A percentile compares a stretch with the other conserved stretches of the same genome.
phyloP scores from a whole-genome alignment of 2,113 vertebrate genomes.

The Artemisiospiza belli region DNA sequence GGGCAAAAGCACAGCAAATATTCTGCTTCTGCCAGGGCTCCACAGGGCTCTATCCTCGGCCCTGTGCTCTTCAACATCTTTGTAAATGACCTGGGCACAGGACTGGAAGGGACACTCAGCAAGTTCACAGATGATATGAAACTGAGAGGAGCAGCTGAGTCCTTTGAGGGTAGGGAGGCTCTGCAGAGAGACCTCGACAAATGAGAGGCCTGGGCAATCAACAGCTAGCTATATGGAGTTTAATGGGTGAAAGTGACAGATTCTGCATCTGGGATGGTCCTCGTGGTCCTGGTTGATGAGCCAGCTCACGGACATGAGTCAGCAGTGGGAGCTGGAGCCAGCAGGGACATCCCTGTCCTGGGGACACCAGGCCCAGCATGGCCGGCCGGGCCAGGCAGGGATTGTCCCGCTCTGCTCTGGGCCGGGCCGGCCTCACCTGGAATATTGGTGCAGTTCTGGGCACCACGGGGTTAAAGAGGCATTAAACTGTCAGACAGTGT shows the following conservation, averaged over 20 bases:
- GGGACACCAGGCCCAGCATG: no score
- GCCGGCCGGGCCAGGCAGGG: no score
- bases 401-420: no score
- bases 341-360: no score
- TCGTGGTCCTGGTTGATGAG: accelerated
- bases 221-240: no score
- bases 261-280: neutral
- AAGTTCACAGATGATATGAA: neutral
- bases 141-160: neutral
- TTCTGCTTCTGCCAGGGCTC: neutral
- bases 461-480: no score
- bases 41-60: accelerated
- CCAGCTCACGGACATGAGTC: neutral
- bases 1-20: neutral
- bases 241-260: neutral
- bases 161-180: neutral
- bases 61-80: neutral
- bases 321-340: neutral
- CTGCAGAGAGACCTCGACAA: neutral
- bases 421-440: no score
- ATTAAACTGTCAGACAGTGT: no score
- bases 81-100: neutral
- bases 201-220: neutral
- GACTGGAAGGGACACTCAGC: neutral
- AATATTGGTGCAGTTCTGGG: no score